Evolutionary conservation across 2,113 vertebrate species (phyloP).

Genomic region (Albula goreensis): DNA sequence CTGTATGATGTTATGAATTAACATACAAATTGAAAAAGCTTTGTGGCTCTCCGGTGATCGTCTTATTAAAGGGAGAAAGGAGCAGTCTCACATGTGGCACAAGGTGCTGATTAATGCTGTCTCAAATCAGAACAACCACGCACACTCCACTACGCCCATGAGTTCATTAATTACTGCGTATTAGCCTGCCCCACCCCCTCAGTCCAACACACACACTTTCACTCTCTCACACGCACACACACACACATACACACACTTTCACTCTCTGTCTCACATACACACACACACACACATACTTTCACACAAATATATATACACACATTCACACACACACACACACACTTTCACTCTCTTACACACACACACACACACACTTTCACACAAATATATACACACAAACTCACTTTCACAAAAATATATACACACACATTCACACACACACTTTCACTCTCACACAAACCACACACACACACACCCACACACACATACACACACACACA

Average conservation of each 20-base stretch:
- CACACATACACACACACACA: too few species aligned
- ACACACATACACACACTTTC: background rate
- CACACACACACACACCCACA: too few species aligned
- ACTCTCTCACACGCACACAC: too few species aligned
- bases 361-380: too few species aligned
- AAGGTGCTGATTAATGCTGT: constrained; percentile 33
- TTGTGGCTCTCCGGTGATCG: constrained; percentile 6
- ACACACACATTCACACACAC: too few species aligned
- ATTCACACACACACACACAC: too few species aligned
- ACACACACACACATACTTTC: too few species aligned
- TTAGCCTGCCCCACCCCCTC: background rate
- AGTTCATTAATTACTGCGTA: constrained; percentile 3
- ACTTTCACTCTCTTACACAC: too few species aligned
- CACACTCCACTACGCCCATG: background rate
- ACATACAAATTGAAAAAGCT: constrained; percentile 26
- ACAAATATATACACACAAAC: too few species aligned
- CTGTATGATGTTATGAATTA: constrained; percentile 12
- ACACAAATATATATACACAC: too few species aligned
- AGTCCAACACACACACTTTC: background rate
- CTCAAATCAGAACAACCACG: background rate
- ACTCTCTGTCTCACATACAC: background rate
- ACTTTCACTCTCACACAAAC: too few species aligned
- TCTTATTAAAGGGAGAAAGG: constrained; percentile 13
- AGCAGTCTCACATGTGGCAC: background rate
- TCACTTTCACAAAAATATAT: too few species aligned